Evolutionary conservation across 2,113 vertebrate species (phyloP).

Genomic region (Pseudonaja textilis): DNA sequence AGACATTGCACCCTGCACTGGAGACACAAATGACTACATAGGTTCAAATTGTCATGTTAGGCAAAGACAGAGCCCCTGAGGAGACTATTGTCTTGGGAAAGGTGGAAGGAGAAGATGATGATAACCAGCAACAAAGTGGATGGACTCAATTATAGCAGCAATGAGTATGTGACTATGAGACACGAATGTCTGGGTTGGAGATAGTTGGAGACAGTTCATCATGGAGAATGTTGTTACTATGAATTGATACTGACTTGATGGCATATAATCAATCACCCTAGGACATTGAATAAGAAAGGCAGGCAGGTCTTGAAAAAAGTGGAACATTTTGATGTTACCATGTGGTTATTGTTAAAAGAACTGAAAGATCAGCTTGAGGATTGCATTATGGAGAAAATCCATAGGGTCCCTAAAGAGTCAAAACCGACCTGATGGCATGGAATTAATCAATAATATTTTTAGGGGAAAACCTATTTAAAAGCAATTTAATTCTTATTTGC

Average conservation of each 20-base stretch:
- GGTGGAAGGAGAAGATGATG: not conserved
- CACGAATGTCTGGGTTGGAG: not conserved
- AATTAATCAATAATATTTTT: not conserved
- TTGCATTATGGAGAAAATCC: not conserved
- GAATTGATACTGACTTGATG: not conserved
- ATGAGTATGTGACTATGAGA: not conserved
- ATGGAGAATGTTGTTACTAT: not conserved
- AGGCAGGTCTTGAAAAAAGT: not conserved
- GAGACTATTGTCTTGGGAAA: not conserved
- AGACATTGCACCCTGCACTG: not conserved
- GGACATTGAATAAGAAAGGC: not conserved
- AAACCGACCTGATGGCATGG: not conserved
- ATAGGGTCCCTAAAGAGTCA: not conserved
- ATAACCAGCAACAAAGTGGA: not conserved
- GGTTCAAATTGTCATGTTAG: not conserved
- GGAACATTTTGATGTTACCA: not conserved
- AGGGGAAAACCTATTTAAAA: not conserved
- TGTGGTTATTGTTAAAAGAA: not conserved
- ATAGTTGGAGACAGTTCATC: not conserved
- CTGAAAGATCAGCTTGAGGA: not conserved
- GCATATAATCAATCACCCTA: not conserved
- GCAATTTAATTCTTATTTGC: not conserved
- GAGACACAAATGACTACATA: not conserved
- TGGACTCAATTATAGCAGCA: not conserved
- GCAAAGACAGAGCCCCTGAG: not conserved